These are phyloP conservation scores for Drosophila affinis DNA, from an alignment of 2,888 invertebrate species.

Conservation along the genomic window DNA sequence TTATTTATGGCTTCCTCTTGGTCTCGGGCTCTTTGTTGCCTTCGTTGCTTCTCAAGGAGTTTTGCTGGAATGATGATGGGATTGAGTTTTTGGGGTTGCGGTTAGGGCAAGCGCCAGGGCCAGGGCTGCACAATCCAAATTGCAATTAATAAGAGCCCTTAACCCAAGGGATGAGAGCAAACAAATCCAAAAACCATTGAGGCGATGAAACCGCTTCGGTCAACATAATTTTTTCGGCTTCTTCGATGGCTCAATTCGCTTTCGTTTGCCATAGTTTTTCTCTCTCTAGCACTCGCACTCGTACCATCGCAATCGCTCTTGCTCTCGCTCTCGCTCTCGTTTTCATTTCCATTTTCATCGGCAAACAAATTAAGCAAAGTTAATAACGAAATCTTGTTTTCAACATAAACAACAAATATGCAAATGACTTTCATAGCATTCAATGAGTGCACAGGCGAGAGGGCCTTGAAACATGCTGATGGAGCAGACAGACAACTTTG, in stretches of 20 bases:
- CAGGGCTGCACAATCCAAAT: slow-evolving; percentile 43
- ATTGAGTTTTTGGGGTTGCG: slow-evolving; percentile 11
- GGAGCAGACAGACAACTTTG: slow-evolving; percentile 22
- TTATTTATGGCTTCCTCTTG: slow-evolving; percentile 61
- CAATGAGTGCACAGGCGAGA: slow-evolving; percentile 37
- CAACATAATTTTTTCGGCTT: slow-evolving; percentile 57
- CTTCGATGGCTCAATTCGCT: slow-evolving; percentile 51
- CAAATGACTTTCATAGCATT: slow-evolving; percentile 69
- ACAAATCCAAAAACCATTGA: slow-evolving; percentile 50
- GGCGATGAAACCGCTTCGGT: slow-evolving; percentile 65
- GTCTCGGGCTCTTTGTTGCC: slow-evolving; percentile 18
- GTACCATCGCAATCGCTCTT: not conserved
- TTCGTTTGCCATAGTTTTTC: slow-evolving; percentile 42
- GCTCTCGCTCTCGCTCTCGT: not conserved
- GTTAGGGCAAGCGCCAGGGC: slow-evolving; percentile 5
- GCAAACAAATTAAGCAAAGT: slow-evolving; percentile 78
- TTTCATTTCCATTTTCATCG: slow-evolving; percentile 41
- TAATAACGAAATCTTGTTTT: slow-evolving; percentile 77
- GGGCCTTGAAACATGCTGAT: slow-evolving; percentile 55
- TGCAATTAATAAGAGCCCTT: slow-evolving; percentile 58
- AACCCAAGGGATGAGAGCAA: slow-evolving; percentile 22
- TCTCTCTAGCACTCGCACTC: not conserved
- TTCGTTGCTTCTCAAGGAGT: slow-evolving; percentile 33
- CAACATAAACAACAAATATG: slow-evolving; percentile 76
- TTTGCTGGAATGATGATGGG: slow-evolving; percentile 16